Percentiles rank a stretch among this genome's conserved stretches.
These are phyloP conservation scores for Falco cherrug DNA, from an alignment of 2,797 vertebrate genomes.

Conservation along the genomic window DNA sequence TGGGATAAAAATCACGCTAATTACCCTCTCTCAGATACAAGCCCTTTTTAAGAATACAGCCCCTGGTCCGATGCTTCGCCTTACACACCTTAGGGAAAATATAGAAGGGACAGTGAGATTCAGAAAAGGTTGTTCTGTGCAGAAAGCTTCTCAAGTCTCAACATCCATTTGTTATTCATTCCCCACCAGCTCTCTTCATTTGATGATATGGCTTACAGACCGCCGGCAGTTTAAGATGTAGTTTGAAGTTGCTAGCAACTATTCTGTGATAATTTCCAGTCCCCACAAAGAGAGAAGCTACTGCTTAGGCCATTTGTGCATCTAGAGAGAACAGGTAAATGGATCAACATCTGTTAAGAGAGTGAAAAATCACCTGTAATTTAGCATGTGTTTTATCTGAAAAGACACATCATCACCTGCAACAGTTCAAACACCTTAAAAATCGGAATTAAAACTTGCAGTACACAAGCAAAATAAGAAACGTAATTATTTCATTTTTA, in stretches of 20 bases:
- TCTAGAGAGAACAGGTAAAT: not conserved
- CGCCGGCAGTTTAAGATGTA: not conserved
- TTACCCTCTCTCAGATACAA: not conserved
- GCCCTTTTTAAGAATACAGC: not conserved
- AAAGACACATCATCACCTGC: not conserved
- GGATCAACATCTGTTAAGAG: not conserved
- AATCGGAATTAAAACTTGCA: not conserved
- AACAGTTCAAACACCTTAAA: not conserved
- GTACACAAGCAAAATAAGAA: not conserved
- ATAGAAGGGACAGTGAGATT: accelerated
- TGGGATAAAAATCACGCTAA: not conserved
- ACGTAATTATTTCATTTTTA: not conserved
- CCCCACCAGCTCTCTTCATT: not conserved
- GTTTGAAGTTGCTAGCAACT: not conserved
- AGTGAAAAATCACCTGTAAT: not conserved
- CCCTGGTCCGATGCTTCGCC: not conserved
- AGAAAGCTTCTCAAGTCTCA: not conserved
- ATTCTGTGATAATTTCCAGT: not conserved
- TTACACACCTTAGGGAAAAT: not conserved
- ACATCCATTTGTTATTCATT: not conserved
- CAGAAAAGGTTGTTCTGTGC: not conserved
- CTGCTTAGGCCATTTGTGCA: not conserved
- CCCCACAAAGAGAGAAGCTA: not conserved
- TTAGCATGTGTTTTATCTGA: not conserved
- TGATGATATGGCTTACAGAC: not conserved